Conservation (phyloP, 2,113 vertebrate species). For the Xenopus borealis region DNA sequence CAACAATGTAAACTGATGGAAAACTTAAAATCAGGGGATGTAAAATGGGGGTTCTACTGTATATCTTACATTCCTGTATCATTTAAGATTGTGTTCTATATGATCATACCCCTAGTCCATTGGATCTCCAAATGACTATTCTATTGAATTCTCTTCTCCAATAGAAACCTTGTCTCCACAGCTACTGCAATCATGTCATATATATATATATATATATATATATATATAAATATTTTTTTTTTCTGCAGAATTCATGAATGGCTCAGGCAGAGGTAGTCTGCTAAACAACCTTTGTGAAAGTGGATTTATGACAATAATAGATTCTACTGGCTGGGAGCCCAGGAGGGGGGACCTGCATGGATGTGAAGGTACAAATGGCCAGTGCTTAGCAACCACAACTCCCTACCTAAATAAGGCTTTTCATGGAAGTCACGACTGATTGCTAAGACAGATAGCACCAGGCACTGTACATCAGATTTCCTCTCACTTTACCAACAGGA, state of each 20-base stretch:
- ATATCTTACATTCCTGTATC: no score
- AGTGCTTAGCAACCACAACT: slow-evolving; percentile 82
- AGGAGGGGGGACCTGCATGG: slow-evolving; percentile 51
- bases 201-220: no score
- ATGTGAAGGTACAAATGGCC: slow-evolving; percentile 69
- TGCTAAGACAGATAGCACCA: slow-evolving; percentile 66
- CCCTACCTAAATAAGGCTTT: slow-evolving; percentile 83
- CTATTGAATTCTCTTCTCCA: no score
- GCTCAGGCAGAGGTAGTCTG: slow-evolving; percentile 9
- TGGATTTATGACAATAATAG: slow-evolving; percentile 21
- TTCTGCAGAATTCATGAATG: slow-evolving; percentile 7
- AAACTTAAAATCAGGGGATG: no score
- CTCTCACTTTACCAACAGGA: neutral
- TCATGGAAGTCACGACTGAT: slow-evolving; percentile 85
- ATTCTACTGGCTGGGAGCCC: neutral
- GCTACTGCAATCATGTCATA: no score
- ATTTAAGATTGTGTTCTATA: no score
- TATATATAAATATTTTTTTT: no score
- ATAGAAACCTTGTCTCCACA: no score
- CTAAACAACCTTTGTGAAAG: slow-evolving; percentile 7
- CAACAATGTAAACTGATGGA: no score
- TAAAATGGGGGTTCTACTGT: no score
- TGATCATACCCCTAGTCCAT: no score
- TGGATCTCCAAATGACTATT: no score
- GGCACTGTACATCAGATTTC: slow-evolving; percentile 42